Base-by-base conservation (phyloP, 2,797 vertebrate species). In the Xenops minutus region DNA sequence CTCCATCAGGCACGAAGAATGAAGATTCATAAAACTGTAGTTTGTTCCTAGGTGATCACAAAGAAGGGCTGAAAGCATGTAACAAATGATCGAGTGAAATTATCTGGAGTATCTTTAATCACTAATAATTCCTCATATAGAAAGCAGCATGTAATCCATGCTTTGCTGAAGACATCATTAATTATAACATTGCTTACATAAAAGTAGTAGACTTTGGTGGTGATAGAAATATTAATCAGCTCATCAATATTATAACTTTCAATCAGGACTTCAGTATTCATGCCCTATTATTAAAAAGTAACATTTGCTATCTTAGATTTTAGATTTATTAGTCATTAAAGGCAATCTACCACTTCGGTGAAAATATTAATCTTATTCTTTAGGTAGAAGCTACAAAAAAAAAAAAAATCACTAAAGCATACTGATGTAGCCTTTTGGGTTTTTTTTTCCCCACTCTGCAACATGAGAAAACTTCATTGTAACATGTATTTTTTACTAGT, bases 341-440 rank as follows among this genome's bases (percentile, higher is more conserved):
- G 58, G 12, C 34, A 82, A 69, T 14, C 26, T 55, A 51, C 3
- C 41, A 37, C 32, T 58, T 37, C 7, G 12, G 59, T 15, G 22
- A 92, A 84, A 71, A 52, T 14, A 79, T 2, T 2, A 2, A 12
- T 54, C 54, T 80, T 62, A 55, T 71, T 84, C n/a, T 68, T 72
- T 46, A 87, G 24, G 11, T 37, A 86, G 49, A 85, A 58, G 41
- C 29, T 41, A 93, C 5, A 55, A 12, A 87, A 90, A 23, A 44
- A n/a, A n/a, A n/a, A n/a, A n/a, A n/a, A n/a, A n/a, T n/a, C n/a
- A n/a, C n/a, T n/a, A n/a, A n/a, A 34, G 4, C 4, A 59, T 51
- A 39, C 15, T 9, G 8, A 30, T 10, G 2, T 36, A 49, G 36
- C 4, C 4, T 34, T n/a, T 14, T 18, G 5, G 5, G 2, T 30